phyloP scores from a whole-genome alignment of 2,113 vertebrate genomes.

The Callipepla californica region DNA sequence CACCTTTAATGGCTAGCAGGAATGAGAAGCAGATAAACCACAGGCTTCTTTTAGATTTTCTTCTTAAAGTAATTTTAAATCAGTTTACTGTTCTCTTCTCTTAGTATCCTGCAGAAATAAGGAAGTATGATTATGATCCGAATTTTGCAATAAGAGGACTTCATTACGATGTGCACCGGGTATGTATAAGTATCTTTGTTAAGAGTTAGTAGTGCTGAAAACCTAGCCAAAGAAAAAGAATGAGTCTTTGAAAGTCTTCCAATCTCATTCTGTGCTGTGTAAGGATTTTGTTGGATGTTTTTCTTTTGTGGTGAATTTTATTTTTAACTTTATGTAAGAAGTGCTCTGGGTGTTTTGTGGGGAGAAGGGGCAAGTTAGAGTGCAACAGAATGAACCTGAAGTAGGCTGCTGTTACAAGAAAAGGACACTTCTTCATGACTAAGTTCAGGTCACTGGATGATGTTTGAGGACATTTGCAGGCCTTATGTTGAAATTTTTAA shows the following conservation, averaged over 20 bases:
- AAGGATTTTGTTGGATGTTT: not conserved
- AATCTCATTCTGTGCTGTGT: not conserved
- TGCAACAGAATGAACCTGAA: not conserved
- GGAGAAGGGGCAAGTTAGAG: not conserved
- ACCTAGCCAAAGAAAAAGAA: not conserved
- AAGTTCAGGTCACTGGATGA: not conserved
- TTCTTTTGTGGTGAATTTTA: not conserved
- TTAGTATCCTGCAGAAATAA: slow-evolving; percentile 92
- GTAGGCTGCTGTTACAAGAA: not conserved
- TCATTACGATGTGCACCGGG: slow-evolving; percentile 98
- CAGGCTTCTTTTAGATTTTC: not conserved
- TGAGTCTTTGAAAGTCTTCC: not conserved
- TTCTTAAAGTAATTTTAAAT: not conserved
- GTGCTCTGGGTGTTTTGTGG: not conserved
- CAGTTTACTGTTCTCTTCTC: not conserved
- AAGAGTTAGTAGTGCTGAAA: not conserved
- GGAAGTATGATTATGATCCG: slow-evolving; percentile 92
- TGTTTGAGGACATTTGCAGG: not conserved
- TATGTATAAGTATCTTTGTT: slow-evolving; percentile 67
- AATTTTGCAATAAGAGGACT: slow-evolving; percentile 94
- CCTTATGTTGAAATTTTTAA: not conserved
- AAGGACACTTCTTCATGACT: not conserved
- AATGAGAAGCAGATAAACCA: not conserved
- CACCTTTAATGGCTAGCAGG: not conserved
- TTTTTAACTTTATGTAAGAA: not conserved